A percentile compares a stretch with the other conserved stretches of the same genome.
Conservation (phyloP, 2,113 vertebrate genomes). For the Brienomyrus longianalis region DNA sequence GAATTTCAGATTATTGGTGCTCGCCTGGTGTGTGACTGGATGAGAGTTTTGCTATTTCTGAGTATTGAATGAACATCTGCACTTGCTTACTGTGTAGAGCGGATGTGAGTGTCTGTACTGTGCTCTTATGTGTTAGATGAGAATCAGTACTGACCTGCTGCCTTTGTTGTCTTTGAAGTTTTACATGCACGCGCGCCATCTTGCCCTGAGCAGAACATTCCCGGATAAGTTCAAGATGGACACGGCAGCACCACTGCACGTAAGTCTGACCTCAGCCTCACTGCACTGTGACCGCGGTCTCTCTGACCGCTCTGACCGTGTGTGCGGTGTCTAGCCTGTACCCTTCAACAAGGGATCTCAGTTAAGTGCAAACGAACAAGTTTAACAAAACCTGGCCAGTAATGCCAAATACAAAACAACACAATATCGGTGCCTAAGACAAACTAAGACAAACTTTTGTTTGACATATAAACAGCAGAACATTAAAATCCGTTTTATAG, state of each 20-base stretch:
- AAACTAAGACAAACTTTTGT: neutral
- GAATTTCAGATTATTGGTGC: neutral
- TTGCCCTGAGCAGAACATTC: slow-evolving; percentile 85
- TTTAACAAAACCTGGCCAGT: neutral
- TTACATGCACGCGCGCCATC: slow-evolving; percentile 79
- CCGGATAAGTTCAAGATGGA: slow-evolving; percentile 83
- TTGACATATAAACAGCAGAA: neutral
- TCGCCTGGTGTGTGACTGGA: neutral
- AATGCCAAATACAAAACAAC: neutral
- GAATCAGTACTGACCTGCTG: slow-evolving; percentile 11
- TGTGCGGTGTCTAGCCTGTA: neutral
- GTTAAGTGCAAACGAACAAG: neutral
- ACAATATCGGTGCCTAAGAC: neutral
- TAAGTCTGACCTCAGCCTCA: slow-evolving; percentile 42
- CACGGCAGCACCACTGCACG: slow-evolving; percentile 64
- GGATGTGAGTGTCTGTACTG: neutral
- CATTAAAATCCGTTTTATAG: neutral
- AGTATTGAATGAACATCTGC: neutral
- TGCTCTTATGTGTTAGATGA: neutral
- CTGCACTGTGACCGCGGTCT: neutral
- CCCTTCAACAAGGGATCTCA: neutral
- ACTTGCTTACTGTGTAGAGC: neutral
- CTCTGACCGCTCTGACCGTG: neutral
- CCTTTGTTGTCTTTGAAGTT: slow-evolving; percentile 61
- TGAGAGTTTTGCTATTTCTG: neutral